Percentiles rank a stretch among this genome's conserved stretches.
These are phyloP conservation scores for Diaprepes abbreviatus DNA, from an alignment of 2,888 invertebrate genomes.

Conservation along the genomic window DNA sequence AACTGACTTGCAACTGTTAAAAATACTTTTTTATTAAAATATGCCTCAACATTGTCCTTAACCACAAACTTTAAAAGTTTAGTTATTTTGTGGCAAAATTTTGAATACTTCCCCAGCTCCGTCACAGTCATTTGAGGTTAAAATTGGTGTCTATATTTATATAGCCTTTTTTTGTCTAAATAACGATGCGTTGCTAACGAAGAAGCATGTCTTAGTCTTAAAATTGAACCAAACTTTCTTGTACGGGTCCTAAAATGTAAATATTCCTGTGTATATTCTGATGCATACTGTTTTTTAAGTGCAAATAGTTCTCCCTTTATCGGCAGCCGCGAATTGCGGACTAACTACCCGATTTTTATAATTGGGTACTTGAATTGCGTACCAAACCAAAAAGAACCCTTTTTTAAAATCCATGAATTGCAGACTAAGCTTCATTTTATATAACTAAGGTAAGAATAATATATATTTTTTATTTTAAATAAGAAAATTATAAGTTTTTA, in stretches of 20 bases:
- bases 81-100: constrained; percentile 77
- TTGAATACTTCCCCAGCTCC: constrained; percentile 95
- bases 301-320: constrained; percentile 88
- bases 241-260: constrained; percentile 86
- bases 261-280: constrained; percentile 84
- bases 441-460: no score
- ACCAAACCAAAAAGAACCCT: no score
- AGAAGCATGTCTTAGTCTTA: constrained; percentile 83
- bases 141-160: constrained; percentile 89
- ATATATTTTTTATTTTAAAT: no score
- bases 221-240: constrained; percentile 78
- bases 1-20: constrained; percentile 96
- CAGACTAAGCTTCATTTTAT: no score
- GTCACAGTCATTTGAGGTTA: constrained; percentile 98
- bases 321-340: no score
- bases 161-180: constrained; percentile 76
- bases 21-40: constrained; percentile 86
- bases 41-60: constrained; percentile 73
- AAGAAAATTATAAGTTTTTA: no score
- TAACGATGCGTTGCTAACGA: constrained; percentile 80
- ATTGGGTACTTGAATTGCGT: no score
- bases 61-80: constrained; percentile 77
- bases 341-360: no score
- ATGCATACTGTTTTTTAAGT: constrained; percentile 79
- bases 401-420: no score